These are phyloP conservation scores for Malacoraja senta DNA, from an alignment of 2,797 vertebrate species.

Conservation along the genomic window DNA sequence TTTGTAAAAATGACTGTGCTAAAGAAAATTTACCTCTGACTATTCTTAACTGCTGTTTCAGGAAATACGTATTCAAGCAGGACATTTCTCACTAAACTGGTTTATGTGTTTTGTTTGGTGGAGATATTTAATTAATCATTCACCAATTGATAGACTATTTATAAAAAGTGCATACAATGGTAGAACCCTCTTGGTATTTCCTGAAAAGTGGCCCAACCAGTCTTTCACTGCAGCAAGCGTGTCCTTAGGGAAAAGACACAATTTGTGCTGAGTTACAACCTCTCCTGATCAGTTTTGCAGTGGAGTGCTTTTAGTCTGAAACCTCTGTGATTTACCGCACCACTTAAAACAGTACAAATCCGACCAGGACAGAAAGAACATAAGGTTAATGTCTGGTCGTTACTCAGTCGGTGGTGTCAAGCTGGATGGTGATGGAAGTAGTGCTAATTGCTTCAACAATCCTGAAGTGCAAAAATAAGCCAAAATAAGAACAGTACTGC, in stretches of 20 bases:
- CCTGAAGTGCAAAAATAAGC: neutral
- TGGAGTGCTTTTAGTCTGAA: neutral
- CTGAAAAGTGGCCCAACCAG: neutral
- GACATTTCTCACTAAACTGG: neutral
- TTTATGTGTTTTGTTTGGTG: neutral
- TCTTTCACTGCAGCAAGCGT: neutral
- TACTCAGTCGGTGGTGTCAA: neutral
- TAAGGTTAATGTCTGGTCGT: neutral
- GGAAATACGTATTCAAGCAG: neutral
- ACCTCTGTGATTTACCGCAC: neutral
- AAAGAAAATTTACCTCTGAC: neutral
- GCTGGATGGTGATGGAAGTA: no score
- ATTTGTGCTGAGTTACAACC: neutral
- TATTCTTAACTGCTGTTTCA: neutral
- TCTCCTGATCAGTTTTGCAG: neutral
- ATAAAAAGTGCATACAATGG: neutral
- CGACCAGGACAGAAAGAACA: neutral
- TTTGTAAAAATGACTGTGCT: neutral
- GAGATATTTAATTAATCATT: neutral
- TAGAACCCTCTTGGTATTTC: neutral
- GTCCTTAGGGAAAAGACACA: neutral
- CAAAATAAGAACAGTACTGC: neutral
- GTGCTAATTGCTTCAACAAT: neutral
- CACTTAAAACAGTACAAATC: neutral
- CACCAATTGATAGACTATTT: neutral